Conservation (phyloP, 1,140 invertebrate genomes). For the Panagrolaimus sp. region DNA sequence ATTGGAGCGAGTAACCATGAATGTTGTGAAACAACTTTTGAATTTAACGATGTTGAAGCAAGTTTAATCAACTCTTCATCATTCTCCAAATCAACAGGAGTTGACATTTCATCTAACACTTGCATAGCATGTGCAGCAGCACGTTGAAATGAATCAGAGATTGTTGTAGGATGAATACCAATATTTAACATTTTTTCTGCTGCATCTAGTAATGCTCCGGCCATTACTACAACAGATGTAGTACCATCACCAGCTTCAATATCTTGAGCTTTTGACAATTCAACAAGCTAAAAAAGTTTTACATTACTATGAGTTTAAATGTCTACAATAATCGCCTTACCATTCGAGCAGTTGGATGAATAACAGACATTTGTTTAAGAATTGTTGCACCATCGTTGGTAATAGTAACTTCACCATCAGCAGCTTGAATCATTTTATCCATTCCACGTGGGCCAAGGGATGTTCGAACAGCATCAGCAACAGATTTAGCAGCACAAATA, state of each 20-base stretch:
- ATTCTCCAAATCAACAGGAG: constrained; percentile 78
- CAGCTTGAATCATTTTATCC: constrained; percentile 99
- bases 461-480: constrained; percentile 94
- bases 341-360: constrained; percentile 99
- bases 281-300: constrained; percentile 72
- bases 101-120: constrained; percentile 78
- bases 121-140: constrained; percentile 77
- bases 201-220: constrained; percentile 87
- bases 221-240: constrained; percentile 84
- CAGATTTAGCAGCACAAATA: constrained; percentile 95
- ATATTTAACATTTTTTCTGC: constrained; percentile 79
- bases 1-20: constrained; percentile 86
- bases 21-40: constrained; percentile 97
- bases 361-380: constrained; percentile 95
- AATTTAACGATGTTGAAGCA: constrained; percentile 93
- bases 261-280: constrained; percentile 95
- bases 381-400: constrained; percentile 99
- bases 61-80: constrained; percentile 81
- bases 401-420: constrained; percentile 92
- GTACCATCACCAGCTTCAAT: constrained; percentile 98
- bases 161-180: constrained; percentile 90
- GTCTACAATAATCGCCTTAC: constrained; percentile 62
- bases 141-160: constrained; percentile 90
- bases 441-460: constrained; percentile 95
- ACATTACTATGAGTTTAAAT: not conserved